phyloP scores from a whole-genome alignment of 2,797 vertebrate genomes.

The Decapterus maruadsi region DNA sequence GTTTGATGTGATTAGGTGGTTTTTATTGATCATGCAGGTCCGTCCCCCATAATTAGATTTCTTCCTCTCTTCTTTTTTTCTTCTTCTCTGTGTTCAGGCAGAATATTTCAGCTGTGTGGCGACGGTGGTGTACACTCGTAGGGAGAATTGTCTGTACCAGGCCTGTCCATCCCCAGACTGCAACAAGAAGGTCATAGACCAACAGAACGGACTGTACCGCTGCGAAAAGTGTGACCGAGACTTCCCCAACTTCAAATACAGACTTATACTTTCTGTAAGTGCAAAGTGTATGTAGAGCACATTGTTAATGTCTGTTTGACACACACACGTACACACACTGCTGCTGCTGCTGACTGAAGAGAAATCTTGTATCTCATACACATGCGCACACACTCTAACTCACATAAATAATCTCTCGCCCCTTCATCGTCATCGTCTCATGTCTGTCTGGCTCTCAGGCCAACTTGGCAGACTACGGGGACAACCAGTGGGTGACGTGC shows the following conservation, averaged over 20 bases:
- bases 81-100: constrained; percentile 80
- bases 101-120: constrained; percentile 94
- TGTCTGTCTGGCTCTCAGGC: constrained; percentile 81
- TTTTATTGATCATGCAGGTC: constrained; percentile 37
- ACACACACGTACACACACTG: not conserved
- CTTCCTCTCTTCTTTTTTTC: constrained; percentile 10
- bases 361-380: constrained; percentile 18
- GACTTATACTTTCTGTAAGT: constrained; percentile 94
- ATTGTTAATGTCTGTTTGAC: constrained; percentile 21
- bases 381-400: constrained; percentile 20
- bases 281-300: not conserved
- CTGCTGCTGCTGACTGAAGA: constrained; percentile 20
- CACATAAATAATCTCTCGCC: constrained; percentile 37
- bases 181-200: constrained; percentile 96
- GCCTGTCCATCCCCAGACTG: constrained; percentile 93
- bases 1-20: constrained; percentile 36
- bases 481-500: constrained; percentile 98
- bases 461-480: constrained; percentile 93
- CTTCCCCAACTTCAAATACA: constrained; percentile 94
- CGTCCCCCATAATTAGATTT: constrained; percentile 32
- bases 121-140: constrained; percentile 90
- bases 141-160: constrained; percentile 95
- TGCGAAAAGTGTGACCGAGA: constrained; percentile 95
- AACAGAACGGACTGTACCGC: constrained; percentile 92
- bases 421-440: constrained; percentile 21